Percentiles rank a stretch among this genome's conserved stretches.
These are phyloP conservation scores for Emydocephalus ijimae DNA, from an alignment of 2,113 vertebrate species.

Conservation along the genomic window DNA sequence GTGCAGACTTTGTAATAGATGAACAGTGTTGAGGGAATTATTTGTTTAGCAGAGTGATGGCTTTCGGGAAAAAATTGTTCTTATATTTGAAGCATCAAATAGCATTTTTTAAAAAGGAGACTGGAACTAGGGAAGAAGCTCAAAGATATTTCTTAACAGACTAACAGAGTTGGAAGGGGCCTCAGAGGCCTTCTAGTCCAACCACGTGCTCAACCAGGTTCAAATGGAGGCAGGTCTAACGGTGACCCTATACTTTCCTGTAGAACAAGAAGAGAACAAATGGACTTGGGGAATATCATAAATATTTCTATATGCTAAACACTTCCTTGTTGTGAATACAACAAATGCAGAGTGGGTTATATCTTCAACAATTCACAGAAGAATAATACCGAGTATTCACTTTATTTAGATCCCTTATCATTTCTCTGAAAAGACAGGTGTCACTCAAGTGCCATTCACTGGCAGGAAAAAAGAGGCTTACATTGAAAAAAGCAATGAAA, in stretches of 20 bases:
- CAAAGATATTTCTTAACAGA: background rate
- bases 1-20: no score
- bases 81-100: background rate
- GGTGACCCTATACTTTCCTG: background rate
- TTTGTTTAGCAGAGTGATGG: no score
- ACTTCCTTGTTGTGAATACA: background rate
- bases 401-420: background rate
- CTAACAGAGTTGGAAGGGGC: background rate
- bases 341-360: background rate
- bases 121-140: background rate
- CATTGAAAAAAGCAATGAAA: background rate
- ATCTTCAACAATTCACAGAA: accelerated
- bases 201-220: background rate
- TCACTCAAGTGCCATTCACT: background rate
- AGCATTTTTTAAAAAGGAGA: background rate
- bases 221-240: background rate
- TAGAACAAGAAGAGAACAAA: background rate
- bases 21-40: no score
- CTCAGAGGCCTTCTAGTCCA: background rate
- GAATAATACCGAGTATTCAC: background rate
- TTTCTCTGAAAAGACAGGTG: background rate
- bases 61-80: no score
- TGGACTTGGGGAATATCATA: background rate
- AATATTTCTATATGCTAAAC: background rate
- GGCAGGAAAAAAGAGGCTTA: background rate